A percentile compares a stretch with the other conserved stretches of the same genome.
Evolutionary conservation across 2,113 vertebrate species (phyloP).

Genomic region (Apistogramma diplotaenia): DNA sequence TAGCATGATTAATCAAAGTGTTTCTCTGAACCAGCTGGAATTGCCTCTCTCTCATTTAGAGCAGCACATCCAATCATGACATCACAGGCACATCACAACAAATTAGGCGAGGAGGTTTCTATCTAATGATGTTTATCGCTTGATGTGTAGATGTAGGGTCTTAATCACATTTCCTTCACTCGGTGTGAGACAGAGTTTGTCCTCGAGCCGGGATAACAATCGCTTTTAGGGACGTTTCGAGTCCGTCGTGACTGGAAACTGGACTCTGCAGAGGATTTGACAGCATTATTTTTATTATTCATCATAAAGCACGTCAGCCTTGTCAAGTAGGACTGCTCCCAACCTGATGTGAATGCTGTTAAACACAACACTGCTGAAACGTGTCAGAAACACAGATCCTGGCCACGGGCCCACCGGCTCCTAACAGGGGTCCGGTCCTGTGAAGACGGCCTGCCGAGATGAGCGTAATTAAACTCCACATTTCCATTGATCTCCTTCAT

Average conservation of each 20-base stretch:
- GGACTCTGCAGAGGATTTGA: constrained; percentile 46
- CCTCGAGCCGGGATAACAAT: constrained; percentile 36
- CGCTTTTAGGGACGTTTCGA: constrained; percentile 37
- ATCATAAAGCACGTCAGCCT: constrained; percentile 38
- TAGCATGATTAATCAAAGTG: constrained; percentile 53
- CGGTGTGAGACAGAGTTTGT: constrained; percentile 66
- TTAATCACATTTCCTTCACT: constrained; percentile 69
- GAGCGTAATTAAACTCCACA: constrained; percentile 77
- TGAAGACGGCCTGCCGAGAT: constrained; percentile 64
- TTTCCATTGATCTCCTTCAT: constrained; percentile 74
- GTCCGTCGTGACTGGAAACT: constrained; percentile 43
- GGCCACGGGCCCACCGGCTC: constrained; percentile 16
- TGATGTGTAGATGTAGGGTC: constrained; percentile 57
- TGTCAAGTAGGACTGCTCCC: constrained; percentile 35
- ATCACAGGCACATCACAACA: constrained; percentile 68
- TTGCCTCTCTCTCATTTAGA: constrained; percentile 43
- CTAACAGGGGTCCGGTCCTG: constrained; percentile 56
- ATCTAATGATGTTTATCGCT: constrained; percentile 69
- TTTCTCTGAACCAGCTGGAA: constrained; percentile 32
- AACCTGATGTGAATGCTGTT: constrained; percentile 52
- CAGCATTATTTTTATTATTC: constrained; percentile 51
- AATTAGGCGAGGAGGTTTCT: constrained; percentile 59
- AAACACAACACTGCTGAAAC: constrained; percentile 44
- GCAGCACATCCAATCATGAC: constrained; percentile 61
- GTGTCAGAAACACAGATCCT: constrained; percentile 49